These are phyloP conservation scores for Plestiodon gilberti DNA, from an alignment of 2,113 vertebrate genomes.

Conservation along the genomic window DNA sequence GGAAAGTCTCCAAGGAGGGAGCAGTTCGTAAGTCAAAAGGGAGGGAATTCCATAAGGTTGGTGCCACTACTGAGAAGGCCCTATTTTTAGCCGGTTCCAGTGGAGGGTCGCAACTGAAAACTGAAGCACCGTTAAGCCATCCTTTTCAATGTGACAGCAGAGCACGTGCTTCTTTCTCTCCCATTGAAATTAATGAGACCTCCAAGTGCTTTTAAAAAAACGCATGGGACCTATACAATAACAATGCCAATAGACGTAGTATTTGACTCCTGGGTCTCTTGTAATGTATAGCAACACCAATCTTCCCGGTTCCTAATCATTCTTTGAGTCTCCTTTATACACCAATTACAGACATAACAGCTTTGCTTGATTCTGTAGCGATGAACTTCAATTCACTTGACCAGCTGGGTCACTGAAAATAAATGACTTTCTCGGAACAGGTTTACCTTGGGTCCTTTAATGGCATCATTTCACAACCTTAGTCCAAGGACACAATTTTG, in stretches of 20 bases:
- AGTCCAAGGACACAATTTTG: conserved; percentile 66
- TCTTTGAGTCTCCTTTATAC: conserved; percentile 80
- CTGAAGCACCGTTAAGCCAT: no score
- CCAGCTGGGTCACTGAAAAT: conserved; percentile 83
- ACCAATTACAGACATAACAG: conserved; percentile 80
- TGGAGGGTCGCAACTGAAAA: no score
- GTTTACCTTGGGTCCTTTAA: conserved; percentile 76
- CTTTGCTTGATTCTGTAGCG: conserved; percentile 70
- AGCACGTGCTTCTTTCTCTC: no score
- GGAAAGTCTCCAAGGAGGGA: no score
- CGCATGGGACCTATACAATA: neutral
- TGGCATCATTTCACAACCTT: conserved; percentile 70
- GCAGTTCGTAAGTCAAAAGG: no score
- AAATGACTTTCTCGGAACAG: conserved; percentile 83
- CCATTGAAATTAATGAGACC: no score
- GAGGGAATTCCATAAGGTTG: no score
- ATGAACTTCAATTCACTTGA: conserved; percentile 86
- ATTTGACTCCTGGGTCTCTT: conserved; percentile 69
- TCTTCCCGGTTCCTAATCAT: conserved; percentile 73
- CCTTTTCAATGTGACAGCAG: no score
- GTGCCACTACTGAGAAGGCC: no score
- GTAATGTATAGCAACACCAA: conserved; percentile 72
- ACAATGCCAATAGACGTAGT: neutral
- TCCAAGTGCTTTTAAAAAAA: neutral
- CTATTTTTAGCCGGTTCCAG: no score